Base-by-base conservation (phyloP, 1,140 invertebrate genomes). In the Pseudomyrmex gracilis region DNA sequence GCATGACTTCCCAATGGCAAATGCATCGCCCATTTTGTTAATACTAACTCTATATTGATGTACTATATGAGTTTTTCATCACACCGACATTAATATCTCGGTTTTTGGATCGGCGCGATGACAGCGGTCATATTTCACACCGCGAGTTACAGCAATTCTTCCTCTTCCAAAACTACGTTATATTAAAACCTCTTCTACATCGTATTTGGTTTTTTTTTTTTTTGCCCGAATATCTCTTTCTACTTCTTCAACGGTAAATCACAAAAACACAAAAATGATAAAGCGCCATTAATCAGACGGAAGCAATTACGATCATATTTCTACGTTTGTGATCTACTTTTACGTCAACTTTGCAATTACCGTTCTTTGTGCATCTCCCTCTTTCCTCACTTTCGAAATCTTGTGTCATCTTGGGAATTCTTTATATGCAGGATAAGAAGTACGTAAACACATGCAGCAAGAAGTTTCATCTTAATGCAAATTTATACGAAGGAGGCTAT, bases 401-500 rank as follows among this genome's bases (percentile, higher is more conserved):
- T 73, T 47, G 8, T 24, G 13, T 66, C 13, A 53, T 47, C 34
- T 34, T 34, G 34, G 34, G 1, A 34, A 34, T 34, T 34, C 34
- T 76, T 12, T 76, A 4, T 53, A 43, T 53, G 45, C 60, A 43
- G 34, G 8, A 45, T 67, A 77, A 53, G 64, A 66, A 51, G 15
- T n/a, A 60, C 53, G 55, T 60, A 60, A 60, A 60, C 22, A 60
- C 22, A 45, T 22, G 43, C 20, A 8, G 13, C 9, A 12, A 58
- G 58, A 68, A 80, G 17, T 49, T 80, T 71, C 53, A 34, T 49
- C 47, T 58, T 80, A 71, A 71, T 71, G 76, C n/a, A 71, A 58
- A 70, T 60, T 70, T 71, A 80, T 47, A 71, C 47, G 43, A 67
- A 20, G 51, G 24, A 45, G 55, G 43, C 47, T 20, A 55, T 43